Evolutionary conservation across 1,140 invertebrate genomes (phyloP).

Genomic region (Lasaia peninsularis): DNA sequence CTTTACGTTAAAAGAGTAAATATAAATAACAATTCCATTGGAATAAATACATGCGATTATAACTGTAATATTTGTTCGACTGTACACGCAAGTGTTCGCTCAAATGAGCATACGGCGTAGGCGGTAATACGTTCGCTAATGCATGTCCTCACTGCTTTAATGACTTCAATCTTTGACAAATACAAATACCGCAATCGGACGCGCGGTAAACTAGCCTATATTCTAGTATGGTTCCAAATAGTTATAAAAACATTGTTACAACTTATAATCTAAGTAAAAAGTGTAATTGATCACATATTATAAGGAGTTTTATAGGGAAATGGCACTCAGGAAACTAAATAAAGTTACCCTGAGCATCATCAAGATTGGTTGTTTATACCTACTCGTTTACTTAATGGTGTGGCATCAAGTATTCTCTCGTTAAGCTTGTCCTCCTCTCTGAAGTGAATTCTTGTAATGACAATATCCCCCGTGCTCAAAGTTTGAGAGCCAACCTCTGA

Average conservation of each 20-base stretch:
- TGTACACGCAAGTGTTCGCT: slow-evolving; percentile 59
- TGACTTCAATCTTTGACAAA: slow-evolving; percentile 45
- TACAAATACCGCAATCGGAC: slow-evolving; percentile 47
- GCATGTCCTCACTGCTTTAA: slow-evolving; percentile 51
- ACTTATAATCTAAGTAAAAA: slow-evolving; percentile 55
- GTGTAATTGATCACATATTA: slow-evolving; percentile 59
- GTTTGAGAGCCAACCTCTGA: slow-evolving; percentile 85
- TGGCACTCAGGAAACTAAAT: slow-evolving; percentile 57
- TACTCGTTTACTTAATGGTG: slow-evolving; percentile 61
- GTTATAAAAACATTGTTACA: slow-evolving; percentile 34
- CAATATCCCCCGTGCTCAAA: slow-evolving; percentile 94
- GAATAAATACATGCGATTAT: slow-evolving; percentile 51
- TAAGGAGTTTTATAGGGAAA: slow-evolving; percentile 57
- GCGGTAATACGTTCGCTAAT: slow-evolving; percentile 52
- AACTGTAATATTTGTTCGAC: slow-evolving; percentile 64
- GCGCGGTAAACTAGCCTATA: slow-evolving; percentile 41
- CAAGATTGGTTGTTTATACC: slow-evolving; percentile 68
- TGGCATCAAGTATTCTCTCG: slow-evolving; percentile 75
- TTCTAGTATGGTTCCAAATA: slow-evolving; percentile 31
- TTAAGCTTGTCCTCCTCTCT: slow-evolving; percentile 82
- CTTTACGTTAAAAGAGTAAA: slow-evolving; percentile 47
- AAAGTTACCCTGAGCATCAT: slow-evolving; percentile 48
- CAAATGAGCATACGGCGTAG: slow-evolving; percentile 67
- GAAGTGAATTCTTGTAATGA: slow-evolving; percentile 93
- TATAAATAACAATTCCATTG: slow-evolving; percentile 43